Conservation (phyloP, 2,113 vertebrate species). For the Carassius auratus region DNA sequence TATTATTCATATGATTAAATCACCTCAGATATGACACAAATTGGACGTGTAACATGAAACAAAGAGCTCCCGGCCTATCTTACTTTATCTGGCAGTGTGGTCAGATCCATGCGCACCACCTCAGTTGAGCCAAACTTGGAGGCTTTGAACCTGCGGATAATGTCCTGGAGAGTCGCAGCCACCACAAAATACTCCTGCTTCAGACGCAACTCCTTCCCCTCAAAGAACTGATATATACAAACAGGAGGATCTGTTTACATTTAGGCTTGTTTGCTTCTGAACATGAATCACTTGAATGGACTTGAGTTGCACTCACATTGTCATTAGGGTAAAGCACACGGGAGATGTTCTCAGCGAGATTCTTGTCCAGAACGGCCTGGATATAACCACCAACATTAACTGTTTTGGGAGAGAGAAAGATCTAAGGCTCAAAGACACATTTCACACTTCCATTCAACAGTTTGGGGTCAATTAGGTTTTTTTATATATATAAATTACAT, state of each 20-base stretch:
- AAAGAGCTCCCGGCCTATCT: constrained; percentile 13
- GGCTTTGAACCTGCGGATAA: constrained; percentile 91
- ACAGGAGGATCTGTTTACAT: neutral
- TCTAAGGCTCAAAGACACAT: neutral
- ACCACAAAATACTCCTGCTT: constrained; percentile 95
- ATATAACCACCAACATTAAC: constrained; percentile 90
- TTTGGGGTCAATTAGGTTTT: neutral
- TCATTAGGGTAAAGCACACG: constrained; percentile 92
- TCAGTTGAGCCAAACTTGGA: constrained; percentile 90
- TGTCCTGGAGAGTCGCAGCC: constrained; percentile 91
- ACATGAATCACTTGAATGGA: constrained; percentile 27
- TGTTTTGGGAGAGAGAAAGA: constrained; percentile 49
- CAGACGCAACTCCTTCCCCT: constrained; percentile 90
- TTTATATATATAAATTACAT: too few relatives aligned
- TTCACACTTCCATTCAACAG: neutral
- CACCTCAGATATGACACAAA: neutral
- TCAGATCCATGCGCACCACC: constrained; percentile 84
- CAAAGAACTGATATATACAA: constrained; percentile 82
- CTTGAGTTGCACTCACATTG: constrained; percentile 77
- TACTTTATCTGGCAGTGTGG: constrained; percentile 88
- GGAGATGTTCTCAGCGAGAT: constrained; percentile 92
- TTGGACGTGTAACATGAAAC: neutral
- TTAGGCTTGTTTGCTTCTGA: neutral
- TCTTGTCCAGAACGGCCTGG: constrained; percentile 90
- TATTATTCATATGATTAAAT: neutral